Evolutionary conservation across 2,113 vertebrate genomes (phyloP).

Genomic region (Rhinopomastus cyanomelas): DNA sequence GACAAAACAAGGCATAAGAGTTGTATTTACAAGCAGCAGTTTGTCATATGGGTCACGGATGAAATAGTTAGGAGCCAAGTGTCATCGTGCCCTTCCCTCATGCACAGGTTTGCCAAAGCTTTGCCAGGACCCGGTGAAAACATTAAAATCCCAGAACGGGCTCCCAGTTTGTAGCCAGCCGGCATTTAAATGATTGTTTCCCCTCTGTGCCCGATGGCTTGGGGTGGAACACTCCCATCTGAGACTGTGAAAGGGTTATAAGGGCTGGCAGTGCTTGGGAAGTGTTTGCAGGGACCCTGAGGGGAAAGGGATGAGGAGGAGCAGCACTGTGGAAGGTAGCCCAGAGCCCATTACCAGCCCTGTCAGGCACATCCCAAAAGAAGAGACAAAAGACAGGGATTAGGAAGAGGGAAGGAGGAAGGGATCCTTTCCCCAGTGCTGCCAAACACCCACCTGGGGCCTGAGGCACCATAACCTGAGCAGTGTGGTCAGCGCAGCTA

Average conservation of each 20-base stretch:
- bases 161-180: not conserved
- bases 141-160: not conserved
- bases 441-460: accelerated
- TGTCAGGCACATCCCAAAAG: not conserved
- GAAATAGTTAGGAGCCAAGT: conserved; percentile 24
- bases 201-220: not conserved
- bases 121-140: not conserved
- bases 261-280: not conserved
- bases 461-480: accelerated
- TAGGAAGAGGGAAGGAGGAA: not conserved
- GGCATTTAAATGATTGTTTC: not conserved
- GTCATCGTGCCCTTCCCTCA: not conserved
- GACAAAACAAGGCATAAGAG: conserved; percentile 13
- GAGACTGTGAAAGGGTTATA: not conserved
- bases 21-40: conserved; percentile 24
- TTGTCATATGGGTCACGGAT: not conserved
- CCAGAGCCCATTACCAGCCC: not conserved
- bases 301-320: not conserved
- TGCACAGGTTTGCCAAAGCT: not conserved
- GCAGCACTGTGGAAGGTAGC: accelerated
- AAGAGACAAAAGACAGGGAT: not conserved
- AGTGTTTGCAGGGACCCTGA: not conserved
- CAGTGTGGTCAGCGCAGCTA: accelerated
- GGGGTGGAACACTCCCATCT: accelerated
- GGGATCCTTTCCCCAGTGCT: not conserved